Percentiles rank a stretch among this genome's conserved stretches.
These are phyloP conservation scores for Salvator merianae DNA, from an alignment of 2,113 vertebrate species.

Conservation along the genomic window DNA sequence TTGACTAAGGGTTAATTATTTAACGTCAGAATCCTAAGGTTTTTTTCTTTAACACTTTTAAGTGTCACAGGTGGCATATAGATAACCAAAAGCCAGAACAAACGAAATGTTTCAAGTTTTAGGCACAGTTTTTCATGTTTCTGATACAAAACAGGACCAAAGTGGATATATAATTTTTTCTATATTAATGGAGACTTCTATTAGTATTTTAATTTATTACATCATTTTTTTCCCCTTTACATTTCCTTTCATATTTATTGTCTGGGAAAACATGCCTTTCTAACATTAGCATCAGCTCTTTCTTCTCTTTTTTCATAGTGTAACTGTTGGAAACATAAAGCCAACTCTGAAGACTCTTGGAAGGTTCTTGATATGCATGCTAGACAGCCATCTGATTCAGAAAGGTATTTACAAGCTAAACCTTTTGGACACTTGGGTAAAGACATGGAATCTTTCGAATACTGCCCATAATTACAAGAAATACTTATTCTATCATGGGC, in stretches of 20 bases:
- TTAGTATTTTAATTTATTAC: no score
- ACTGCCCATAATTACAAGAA: background rate
- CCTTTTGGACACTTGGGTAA: background rate
- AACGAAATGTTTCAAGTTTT: no score
- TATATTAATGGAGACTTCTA: no score
- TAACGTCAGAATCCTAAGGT: no score
- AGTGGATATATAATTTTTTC: no score
- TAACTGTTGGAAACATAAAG: conserved; percentile 31
- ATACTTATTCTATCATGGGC: background rate
- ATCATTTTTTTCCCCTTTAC: background rate
- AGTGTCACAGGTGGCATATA: no score
- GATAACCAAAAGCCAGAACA: no score
- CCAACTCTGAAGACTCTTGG: conserved; percentile 17
- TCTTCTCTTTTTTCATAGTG: conserved; percentile 48
- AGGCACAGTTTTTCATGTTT: no score
- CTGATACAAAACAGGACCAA: no score
- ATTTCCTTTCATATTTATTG: background rate
- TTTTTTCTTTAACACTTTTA: no score
- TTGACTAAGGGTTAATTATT: no score
- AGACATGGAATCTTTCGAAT: background rate
- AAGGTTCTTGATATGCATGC: conserved; percentile 14
- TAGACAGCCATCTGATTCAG: conserved; percentile 54
- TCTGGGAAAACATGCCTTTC: background rate
- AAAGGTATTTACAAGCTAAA: conserved; percentile 64
- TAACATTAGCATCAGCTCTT: background rate